phyloP scores from a whole-genome alignment of 1,140 invertebrate species.

The Bathynomus jamesi region DNA sequence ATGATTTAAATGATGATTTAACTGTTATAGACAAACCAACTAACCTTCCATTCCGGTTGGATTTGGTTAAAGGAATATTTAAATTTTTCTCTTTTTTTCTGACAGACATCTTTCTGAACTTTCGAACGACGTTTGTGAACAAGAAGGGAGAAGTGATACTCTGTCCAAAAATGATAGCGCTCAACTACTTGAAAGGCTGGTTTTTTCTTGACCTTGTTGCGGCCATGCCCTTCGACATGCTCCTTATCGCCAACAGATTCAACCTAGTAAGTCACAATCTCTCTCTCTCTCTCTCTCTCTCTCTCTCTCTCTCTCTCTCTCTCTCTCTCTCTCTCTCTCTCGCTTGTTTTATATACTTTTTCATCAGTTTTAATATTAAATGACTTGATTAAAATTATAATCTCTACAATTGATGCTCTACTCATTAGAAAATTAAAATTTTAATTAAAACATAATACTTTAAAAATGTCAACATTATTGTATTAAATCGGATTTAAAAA shows the following conservation, averaged over 20 bases:
- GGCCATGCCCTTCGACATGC: conserved; percentile 70
- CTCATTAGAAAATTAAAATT: no score
- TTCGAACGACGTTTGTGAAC: conserved; percentile 96
- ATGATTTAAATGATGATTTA: no score
- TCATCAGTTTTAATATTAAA: not conserved
- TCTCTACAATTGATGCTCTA: no score
- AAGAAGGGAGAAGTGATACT: conserved; percentile 97
- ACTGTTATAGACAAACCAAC: no score
- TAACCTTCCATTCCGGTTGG: no score
- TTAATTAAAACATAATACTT: no score
- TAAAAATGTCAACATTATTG: no score
- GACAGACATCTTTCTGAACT: conserved; percentile 94
- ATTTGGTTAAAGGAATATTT: no score
- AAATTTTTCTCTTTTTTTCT: conserved; percentile 47
- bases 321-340: not conserved
- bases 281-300: not conserved
- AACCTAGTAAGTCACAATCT: conserved; percentile 45
- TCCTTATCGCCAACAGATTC: conserved; percentile 78
- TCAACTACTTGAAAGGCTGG: conserved; percentile 62
- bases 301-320: not conserved
- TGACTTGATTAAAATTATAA: no score
- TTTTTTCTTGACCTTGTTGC: conserved; percentile 58
- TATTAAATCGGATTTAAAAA: no score
- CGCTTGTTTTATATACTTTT: no score
- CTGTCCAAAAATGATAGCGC: conserved; percentile 73